These are phyloP conservation scores for Molossus molossus DNA, from an alignment of 2,797 vertebrate species.

Conservation along the genomic window DNA sequence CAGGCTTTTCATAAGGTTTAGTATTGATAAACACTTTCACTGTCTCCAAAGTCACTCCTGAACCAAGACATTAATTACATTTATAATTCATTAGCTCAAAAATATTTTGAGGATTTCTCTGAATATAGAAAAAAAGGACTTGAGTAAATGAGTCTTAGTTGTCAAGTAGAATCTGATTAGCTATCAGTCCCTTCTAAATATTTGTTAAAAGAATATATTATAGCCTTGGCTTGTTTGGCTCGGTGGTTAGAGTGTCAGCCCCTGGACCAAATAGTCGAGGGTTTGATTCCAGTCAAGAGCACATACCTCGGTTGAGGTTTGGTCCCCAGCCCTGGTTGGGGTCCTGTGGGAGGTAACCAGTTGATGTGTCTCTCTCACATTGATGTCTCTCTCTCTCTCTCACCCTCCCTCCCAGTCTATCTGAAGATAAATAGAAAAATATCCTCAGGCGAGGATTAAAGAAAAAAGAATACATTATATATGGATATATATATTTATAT, in stretches of 20 bases:
- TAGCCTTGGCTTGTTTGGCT: not conserved
- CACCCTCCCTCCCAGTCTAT: not conserved
- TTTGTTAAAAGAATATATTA: not conserved
- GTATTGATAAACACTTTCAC: not conserved
- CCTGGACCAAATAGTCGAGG: not conserved
- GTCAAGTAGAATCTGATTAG: not conserved
- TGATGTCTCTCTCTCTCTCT: no score
- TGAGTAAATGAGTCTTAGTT: not conserved
- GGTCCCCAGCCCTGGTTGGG: no score
- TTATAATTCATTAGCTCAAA: not conserved
- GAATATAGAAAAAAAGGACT: not conserved
- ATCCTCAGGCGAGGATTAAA: not conserved
- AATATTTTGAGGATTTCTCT: not conserved
- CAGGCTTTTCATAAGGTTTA: conserved; percentile 17
- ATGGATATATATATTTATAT: not conserved
- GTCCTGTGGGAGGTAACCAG: no score
- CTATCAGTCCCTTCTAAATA: not conserved
- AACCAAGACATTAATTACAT: not conserved
- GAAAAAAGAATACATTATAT: not conserved
- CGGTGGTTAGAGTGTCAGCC: not conserved
- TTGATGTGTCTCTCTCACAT: no score
- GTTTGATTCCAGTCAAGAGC: not conserved
- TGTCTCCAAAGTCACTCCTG: not conserved
- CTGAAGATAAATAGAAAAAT: not conserved
- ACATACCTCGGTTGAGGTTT: not conserved